phyloP scores from a whole-genome alignment of 1,140 invertebrate genomes.

The Pararge aegeria region DNA sequence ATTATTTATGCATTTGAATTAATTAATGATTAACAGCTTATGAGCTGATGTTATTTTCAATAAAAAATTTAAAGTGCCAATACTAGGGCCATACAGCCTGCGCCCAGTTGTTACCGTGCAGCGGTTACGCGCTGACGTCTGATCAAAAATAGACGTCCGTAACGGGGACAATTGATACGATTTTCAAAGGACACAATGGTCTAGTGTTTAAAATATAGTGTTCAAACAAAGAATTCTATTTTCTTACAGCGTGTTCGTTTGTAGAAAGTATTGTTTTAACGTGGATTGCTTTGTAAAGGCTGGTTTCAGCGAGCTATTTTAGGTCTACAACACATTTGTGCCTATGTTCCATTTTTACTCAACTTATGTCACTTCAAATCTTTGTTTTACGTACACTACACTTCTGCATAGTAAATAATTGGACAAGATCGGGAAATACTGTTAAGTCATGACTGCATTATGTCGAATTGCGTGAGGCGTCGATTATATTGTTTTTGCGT shows the following conservation, averaged over 20 bases:
- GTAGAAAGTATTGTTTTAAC: conserved; percentile 3
- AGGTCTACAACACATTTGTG: conserved; percentile 42
- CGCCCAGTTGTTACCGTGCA: conserved; percentile 60
- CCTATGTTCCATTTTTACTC: conserved; percentile 35
- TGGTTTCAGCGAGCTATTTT: conserved; percentile 53
- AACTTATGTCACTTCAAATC: conserved; percentile 16
- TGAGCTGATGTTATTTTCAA: background rate
- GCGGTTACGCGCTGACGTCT: conserved; percentile 60
- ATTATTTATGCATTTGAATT: background rate
- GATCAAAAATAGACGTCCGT: conserved; percentile 35
- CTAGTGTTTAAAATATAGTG: conserved; percentile 39
- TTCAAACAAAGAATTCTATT: conserved; percentile 28
- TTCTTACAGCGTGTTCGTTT: conserved; percentile 27
- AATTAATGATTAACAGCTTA: background rate
- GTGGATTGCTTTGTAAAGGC: conserved; percentile 41
- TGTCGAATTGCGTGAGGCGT: conserved; percentile 54
- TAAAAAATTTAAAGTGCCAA: conserved; percentile 43
- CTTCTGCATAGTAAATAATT: conserved; percentile 3
- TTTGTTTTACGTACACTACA: conserved; percentile 5
- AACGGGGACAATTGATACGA: conserved; percentile 42
- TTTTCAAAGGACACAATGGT: conserved; percentile 52
- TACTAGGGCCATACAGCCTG: conserved; percentile 42
- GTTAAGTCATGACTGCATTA: conserved; percentile 64
- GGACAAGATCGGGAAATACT: background rate
- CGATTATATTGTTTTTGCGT: conserved; percentile 18